phyloP scores from a whole-genome alignment of 2,888 invertebrate genomes.

The Boloria euphrosyne region DNA sequence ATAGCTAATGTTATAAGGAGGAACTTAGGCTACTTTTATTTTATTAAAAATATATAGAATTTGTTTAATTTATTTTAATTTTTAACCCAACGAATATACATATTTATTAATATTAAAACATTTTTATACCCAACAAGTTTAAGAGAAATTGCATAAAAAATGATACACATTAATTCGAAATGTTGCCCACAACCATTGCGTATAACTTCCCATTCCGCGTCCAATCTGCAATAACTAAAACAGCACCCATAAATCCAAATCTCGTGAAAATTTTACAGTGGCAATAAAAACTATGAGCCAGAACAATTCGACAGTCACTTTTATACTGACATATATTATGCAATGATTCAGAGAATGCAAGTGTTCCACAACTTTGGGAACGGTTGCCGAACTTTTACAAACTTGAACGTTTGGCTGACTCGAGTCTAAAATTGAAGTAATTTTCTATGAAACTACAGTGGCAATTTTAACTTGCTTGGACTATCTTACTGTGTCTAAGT shows the following conservation, averaged over 20 bases:
- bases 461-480: constrained; percentile 42
- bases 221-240: constrained; percentile 14
- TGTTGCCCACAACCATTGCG: background rate
- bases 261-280: constrained; percentile 55
- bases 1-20: too few relatives aligned
- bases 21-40: too few relatives aligned
- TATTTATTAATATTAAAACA: too few relatives aligned
- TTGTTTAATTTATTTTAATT: too few relatives aligned
- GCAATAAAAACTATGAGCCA: constrained; percentile 64
- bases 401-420: constrained; percentile 56
- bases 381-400: constrained; percentile 48
- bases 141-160: background rate
- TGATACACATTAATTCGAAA: constrained; percentile 8
- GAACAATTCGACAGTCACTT: constrained; percentile 60
- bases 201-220: background rate
- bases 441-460: constrained; percentile 48
- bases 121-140: too few relatives aligned
- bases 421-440: constrained; percentile 55
- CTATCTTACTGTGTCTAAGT: constrained; percentile 3
- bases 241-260: constrained; percentile 10
- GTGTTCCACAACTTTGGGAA: constrained; percentile 60
- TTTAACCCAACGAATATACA: too few relatives aligned
- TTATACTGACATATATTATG: constrained; percentile 66
- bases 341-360: constrained; percentile 61
- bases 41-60: too few relatives aligned